Base-by-base conservation (phyloP, 2,888 invertebrate species). In the Catocala nupta region DNA sequence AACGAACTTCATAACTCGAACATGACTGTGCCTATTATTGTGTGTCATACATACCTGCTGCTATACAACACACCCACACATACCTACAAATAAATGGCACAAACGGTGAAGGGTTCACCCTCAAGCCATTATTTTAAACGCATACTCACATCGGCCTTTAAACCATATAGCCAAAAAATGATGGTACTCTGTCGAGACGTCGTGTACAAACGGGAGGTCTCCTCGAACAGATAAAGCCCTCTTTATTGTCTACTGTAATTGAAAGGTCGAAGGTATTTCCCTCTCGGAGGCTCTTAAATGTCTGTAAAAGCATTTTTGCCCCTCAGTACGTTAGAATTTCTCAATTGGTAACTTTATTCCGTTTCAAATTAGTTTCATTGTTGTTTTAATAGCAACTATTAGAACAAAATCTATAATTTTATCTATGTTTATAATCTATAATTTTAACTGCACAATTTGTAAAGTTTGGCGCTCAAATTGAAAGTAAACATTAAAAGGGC, bases 181-280 rank as follows among this genome's bases (percentile, higher is more conserved):
- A 77, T 74, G 75, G 70, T 73, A 75, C 72, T 75, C 75, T 72
- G 77, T 83, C 73, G 68, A 79, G 74, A 73, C 72, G 65, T 73
- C 76, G 76, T 70, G 59, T 61, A 64, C 77, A 67, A 75, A 71
- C 66, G 50, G 67, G 71, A 76, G 76, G 77, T 77, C 79, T 79
- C 78, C 77, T 80, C 79, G 75, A 86, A 83, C 73, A 86, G 87
- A 91, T 88, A 91, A 87, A 88, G 84, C 87, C 83, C 84, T 83
- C 86, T 91, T 90, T 91, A 92, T 90, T 91, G 90, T 91, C 85
- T 90, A 84, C 85, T 82, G 90, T 92, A 93, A 92, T 91, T 92
- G 92, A 92, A 92, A 91, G 91, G 90, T 88, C 86, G 83, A 83
- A 83, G 82, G 84, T 82, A 86, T 84, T 87, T 85, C 85, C 83